phyloP scores from a whole-genome alignment of 2,113 vertebrate genomes.

The Nesospiza acunhae region DNA sequence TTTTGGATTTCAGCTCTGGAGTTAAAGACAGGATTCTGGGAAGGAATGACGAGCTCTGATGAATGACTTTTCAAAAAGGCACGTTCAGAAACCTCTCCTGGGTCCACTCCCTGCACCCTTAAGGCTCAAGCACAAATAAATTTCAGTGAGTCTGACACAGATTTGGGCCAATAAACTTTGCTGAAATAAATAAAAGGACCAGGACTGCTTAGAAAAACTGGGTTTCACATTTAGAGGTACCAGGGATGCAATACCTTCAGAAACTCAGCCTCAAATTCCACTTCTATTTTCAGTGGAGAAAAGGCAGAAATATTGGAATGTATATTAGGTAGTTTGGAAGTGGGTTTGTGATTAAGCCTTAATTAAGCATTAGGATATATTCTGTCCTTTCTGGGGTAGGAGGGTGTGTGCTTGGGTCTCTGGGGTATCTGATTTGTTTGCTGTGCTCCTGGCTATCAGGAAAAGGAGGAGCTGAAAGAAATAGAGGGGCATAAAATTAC shows the following conservation, averaged over 20 bases:
- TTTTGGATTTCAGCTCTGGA: neutral
- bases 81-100: neutral
- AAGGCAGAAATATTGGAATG: neutral
- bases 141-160: neutral
- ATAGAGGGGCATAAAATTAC: neutral
- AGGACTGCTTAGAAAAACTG: neutral
- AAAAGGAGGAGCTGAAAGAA: neutral
- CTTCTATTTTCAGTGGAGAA: rapidly evolving
- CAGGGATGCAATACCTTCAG: neutral
- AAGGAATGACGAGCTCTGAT: neutral
- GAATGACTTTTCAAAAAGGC: neutral
- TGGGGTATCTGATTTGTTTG: neutral
- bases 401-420: neutral
- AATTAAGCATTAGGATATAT: neutral
- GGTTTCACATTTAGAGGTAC: neutral
- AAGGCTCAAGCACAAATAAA: neutral
- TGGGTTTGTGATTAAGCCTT: neutral
- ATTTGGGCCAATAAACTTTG: neutral
- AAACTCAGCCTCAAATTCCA: neutral
- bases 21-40: neutral
- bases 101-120: neutral
- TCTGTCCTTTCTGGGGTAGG: neutral
- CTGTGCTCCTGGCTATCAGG: neutral
- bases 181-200: neutral
- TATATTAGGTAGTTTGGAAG: neutral